phyloP scores from a whole-genome alignment of 1,140 invertebrate genomes.

The Hetaerina americana region DNA sequence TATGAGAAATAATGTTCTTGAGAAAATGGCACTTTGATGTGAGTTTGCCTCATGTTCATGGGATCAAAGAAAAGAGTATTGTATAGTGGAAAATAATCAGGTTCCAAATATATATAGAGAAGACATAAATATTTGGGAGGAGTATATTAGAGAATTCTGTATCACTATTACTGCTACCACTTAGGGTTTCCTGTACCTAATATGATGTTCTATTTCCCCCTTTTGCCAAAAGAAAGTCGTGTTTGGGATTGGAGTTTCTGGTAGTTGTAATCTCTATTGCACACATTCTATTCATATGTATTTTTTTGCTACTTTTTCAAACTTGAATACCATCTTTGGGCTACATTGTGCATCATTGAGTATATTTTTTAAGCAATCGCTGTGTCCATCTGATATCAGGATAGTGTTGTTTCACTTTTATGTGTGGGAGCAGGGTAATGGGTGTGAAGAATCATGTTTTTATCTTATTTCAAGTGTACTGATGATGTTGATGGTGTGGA shows the following conservation, averaged over 20 bases:
- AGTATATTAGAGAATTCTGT: not conserved
- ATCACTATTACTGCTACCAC: not conserved
- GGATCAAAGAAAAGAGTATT: not conserved
- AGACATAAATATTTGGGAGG: not conserved
- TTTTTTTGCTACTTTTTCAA: constrained; percentile 1
- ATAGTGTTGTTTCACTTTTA: not conserved
- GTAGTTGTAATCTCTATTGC: not conserved
- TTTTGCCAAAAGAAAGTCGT: not conserved
- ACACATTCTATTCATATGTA: not conserved
- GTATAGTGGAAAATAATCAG: not conserved
- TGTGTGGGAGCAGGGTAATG: not conserved
- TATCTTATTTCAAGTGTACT: not conserved
- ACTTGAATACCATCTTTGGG: not conserved
- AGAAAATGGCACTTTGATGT: not conserved
- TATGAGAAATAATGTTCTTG: not conserved
- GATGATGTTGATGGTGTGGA: not conserved
- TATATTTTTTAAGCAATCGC: not conserved
- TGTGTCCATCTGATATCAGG: not conserved
- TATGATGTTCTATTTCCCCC: not conserved
- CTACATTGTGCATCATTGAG: not conserved
- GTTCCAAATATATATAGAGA: not conserved
- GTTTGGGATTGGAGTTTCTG: not conserved
- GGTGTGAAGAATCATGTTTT: not conserved
- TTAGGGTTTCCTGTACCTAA: not conserved
- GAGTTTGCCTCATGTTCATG: not conserved